Conservation (phyloP, 2,888 invertebrate species). For the Automeris io region DNA sequence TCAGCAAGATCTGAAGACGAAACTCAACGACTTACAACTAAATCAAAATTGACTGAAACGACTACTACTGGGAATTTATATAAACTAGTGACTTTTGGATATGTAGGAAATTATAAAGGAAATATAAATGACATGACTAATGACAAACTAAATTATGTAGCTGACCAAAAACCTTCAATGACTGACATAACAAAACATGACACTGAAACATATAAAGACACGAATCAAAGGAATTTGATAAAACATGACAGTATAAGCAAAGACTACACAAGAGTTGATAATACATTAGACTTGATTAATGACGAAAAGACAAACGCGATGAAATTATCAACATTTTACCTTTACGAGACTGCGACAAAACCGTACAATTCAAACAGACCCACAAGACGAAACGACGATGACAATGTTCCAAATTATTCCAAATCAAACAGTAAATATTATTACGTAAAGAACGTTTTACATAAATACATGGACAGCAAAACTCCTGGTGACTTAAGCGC, state of each 20-base stretch:
- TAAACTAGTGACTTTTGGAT: slow-evolving; percentile 69
- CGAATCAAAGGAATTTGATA: slow-evolving; percentile 17
- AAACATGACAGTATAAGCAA: slow-evolving; percentile 44
- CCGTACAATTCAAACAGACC: slow-evolving; percentile 56
- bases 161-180: slow-evolving; percentile 15
- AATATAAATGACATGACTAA: slow-evolving; percentile 22
- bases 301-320: slow-evolving; percentile 25
- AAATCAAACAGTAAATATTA: slow-evolving; percentile 53
- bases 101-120: slow-evolving; percentile 67
- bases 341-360: slow-evolving; percentile 60
- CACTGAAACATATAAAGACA: slow-evolving; percentile 10
- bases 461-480: slow-evolving; percentile 46
- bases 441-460: slow-evolving; percentile 60
- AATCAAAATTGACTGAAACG: slow-evolving; percentile 19
- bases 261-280: slow-evolving; percentile 51
- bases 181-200: slow-evolving; percentile 12
- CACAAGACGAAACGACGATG: slow-evolving; percentile 58
- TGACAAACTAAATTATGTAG: slow-evolving; percentile 14
- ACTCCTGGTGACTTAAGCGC: slow-evolving; percentile 18
- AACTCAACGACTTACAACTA: slow-evolving; percentile 20
- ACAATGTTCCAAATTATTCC: slow-evolving; percentile 23
- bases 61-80: slow-evolving; percentile 57
- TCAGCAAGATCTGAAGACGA: slow-evolving; percentile 62
- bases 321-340: slow-evolving; percentile 62
- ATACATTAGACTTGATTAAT: slow-evolving; percentile 23